Base-by-base conservation (phyloP, 2,888 invertebrate species). In the Heliconius sara region DNA sequence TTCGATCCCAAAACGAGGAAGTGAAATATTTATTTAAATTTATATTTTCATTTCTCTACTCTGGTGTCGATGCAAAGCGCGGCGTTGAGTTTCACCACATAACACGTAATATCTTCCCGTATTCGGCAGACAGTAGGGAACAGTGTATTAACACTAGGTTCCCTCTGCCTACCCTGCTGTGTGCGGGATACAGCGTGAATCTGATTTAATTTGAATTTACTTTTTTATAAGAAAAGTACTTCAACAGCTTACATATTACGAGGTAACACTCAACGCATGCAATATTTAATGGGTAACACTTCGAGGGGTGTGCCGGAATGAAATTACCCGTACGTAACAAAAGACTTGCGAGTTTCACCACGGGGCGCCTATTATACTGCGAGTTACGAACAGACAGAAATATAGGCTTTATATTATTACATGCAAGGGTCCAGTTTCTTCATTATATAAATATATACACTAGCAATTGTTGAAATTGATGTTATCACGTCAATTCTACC, bases 361-460 rank as follows among this genome's bases (percentile, higher is more conserved):
- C 91, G 89, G 91, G 92, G 89, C 86, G 92, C 91, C 89, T 87
- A 89, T 91, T 91, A 90, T 85, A 85, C 75, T 72, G 67, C 76
- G 34, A 66, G 52, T 71, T 65, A 79, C 76, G 67, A 30, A 75
- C 76, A 34, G 39, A 43, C 39, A 52, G 47, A 52, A 83, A 79
- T 77, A 76, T 73, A 43, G 57, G 73, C 84, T 76, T 76, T 87
- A 84, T 73, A 0, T 0, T 10, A 10, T n/a, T 43, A 25, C 0
- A 5, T 9, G 79, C 82, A 84, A 83, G 83, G 78, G 70, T 34
- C 27, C 7, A 83, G 84, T 83, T 84, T 87, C 85, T 86, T 87
- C 87, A 86, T 88, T 86, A 88, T 85, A 87, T 88, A 87, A 88
- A 87, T 84, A 86, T 88, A 87, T 84, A 85, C 79, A 85, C 82